Base-by-base conservation (phyloP, 2,113 vertebrate genomes). In the Ciconia maguari region DNA sequence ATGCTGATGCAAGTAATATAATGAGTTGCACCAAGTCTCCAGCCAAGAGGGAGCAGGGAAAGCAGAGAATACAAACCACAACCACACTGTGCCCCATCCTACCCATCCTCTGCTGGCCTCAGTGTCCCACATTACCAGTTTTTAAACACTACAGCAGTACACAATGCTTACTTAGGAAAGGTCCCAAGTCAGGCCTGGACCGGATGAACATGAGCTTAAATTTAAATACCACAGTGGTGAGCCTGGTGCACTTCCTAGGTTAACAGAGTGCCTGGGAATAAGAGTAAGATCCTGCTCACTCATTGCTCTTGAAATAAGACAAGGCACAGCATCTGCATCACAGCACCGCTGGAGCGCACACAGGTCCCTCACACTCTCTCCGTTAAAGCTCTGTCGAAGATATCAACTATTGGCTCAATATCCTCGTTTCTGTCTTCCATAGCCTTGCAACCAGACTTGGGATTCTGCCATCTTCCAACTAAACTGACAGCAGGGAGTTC, bases 41-140 rank as follows among this genome's bases (percentile, higher is more conserved):
- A 58, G 29, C 13, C 14, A 61, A 57, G 27, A 68, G 1, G 4
- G 6, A 68, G 4, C 26, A 76, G 25, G 27, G 32, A 87, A 75
- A 90, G 6, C 13, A 54, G 36, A 48, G 54, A 72, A 76, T 21
- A 62, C 10, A 70, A 90, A 38, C 7, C 11, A 25, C 19, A 65
- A 8, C 3, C 0, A 2, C 10, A 7, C 20, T 8, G 7, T n/a
- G 10, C 16, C 46, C 12, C 12, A 19, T 65, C 41, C 46, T 32
- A 52, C 12, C 6, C 44, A 17, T 34, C 13, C 19, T 38, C 30
- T 49, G 21, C 10, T 24, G 12, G 34, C 18, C 46, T 18, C 41
- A 49, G 69, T 2, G 1, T 34, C 72, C 38, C 32, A 20, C 9
- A 24, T 44, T 71, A 30, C 27, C 20, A 32, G 10, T 19, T 75